Evolutionary conservation across 2,888 invertebrate genomes (phyloP).

Genomic region (Xylota segnis): DNA sequence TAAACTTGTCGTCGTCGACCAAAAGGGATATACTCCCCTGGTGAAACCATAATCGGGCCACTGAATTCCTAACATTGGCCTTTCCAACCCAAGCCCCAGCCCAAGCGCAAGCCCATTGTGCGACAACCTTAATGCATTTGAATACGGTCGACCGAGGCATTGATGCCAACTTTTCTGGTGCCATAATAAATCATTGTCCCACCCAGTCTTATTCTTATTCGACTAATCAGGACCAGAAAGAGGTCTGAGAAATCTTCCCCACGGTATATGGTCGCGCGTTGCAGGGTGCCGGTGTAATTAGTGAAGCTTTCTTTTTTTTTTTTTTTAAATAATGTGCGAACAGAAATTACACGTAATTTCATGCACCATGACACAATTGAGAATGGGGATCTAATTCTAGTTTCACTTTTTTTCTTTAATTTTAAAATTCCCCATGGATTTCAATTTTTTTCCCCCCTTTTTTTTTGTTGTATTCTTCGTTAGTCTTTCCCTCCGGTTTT

Average conservation of each 20-base stretch:
- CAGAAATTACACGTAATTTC: conserved; percentile 28
- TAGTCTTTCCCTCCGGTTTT: background rate
- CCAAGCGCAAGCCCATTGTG: no score
- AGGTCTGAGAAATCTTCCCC: background rate
- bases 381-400: conserved; percentile 25
- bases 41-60: conserved; percentile 30
- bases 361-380: conserved; percentile 24
- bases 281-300: conserved; percentile 29
- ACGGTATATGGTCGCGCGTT: conserved; percentile 3
- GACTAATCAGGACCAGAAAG: conserved; percentile 23
- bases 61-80: conserved; percentile 31
- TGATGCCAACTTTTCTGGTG: conserved; percentile 39
- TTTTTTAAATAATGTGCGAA: conserved; percentile 33
- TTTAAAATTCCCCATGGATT: conserved; percentile 16
- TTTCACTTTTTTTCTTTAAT: conserved; percentile 16
- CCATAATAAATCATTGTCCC: conserved; percentile 40
- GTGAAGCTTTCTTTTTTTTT: conserved; percentile 10
- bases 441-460: background rate
- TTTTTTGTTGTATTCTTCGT: background rate
- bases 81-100: conserved; percentile 8
- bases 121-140: conserved; percentile 1
- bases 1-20: conserved; percentile 27
- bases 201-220: conserved; percentile 18
- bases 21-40: conserved; percentile 3
- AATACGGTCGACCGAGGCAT: conserved; percentile 10